These are phyloP conservation scores for Erpornis zantholeuca DNA, from an alignment of 2,113 vertebrate species.

Conservation along the genomic window DNA sequence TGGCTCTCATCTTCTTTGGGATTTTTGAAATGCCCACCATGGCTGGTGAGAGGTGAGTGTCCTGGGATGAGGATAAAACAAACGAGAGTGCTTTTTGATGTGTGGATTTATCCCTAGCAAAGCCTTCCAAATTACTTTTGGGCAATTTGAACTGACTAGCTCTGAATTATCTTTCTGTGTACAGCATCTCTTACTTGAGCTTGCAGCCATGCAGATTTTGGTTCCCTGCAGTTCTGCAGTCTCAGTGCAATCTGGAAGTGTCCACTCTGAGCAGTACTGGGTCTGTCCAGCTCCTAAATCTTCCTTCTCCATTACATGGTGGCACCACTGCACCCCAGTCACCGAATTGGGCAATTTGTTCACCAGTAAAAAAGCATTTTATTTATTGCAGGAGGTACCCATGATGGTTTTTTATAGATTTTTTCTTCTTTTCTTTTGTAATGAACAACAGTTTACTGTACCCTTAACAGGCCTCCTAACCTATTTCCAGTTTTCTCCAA, in stretches of 20 bases:
- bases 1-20: not conserved
- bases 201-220: not conserved
- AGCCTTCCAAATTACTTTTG: not conserved
- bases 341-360: not conserved
- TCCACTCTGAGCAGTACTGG: not conserved
- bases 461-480: not conserved
- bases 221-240: not conserved
- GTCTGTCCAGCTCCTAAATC: not conserved
- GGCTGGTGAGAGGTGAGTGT: not conserved
- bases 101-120: not conserved
- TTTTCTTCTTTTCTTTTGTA: too few species aligned
- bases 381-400: not conserved
- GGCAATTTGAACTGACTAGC: not conserved
- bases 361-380: not conserved
- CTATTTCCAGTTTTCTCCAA: not conserved
- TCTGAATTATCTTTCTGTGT: not conserved
- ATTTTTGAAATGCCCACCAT: not conserved
- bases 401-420: rapidly evolving
- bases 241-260: not conserved
- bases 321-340: not conserved
- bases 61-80: not conserved
- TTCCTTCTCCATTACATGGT: not conserved
- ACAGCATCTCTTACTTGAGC: not conserved
- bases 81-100: not conserved
- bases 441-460: not conserved